Evolutionary conservation across 2,888 invertebrate species (phyloP).

Genomic region (Leptogaster cylindrica): DNA sequence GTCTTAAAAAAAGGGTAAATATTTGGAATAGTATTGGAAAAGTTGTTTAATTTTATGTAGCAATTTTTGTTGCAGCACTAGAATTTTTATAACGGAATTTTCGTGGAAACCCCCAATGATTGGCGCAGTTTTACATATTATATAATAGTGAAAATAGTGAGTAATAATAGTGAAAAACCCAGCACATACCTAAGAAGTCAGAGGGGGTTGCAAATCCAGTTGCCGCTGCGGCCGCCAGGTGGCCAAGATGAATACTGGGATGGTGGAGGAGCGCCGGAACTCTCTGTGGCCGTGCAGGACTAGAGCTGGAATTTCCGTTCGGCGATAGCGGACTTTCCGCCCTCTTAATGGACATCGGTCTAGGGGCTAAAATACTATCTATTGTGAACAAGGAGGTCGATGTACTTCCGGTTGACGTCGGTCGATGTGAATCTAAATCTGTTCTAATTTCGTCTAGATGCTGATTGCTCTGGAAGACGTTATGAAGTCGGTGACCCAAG

Average conservation of each 20-base stretch:
- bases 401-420: conserved; percentile 49
- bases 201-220: conserved; percentile 73
- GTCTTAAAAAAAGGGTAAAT: too few relatives aligned
- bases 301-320: conserved; percentile 58
- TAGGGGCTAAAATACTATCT: conserved; percentile 82
- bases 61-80: too few relatives aligned
- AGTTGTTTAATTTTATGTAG: too few relatives aligned
- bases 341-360: conserved; percentile 51
- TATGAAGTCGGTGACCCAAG: conserved; percentile 60
- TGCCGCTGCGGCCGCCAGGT: conserved; percentile 69
- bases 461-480: conserved; percentile 56
- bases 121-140: too few relatives aligned
- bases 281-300: conserved; percentile 62
- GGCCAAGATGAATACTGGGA: conserved; percentile 67
- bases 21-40: too few relatives aligned
- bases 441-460: conserved; percentile 44
- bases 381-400: conserved; percentile 78
- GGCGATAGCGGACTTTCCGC: conserved; percentile 58
- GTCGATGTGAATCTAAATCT: conserved; percentile 36
- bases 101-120: too few relatives aligned
- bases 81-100: too few relatives aligned
- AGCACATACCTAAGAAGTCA: conserved; percentile 83
- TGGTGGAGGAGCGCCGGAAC: conserved; percentile 63
- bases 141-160: too few relatives aligned
- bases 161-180: too few relatives aligned